Conservation (phyloP, 1,140 invertebrate genomes). For the Lucilia cuprina region DNA sequence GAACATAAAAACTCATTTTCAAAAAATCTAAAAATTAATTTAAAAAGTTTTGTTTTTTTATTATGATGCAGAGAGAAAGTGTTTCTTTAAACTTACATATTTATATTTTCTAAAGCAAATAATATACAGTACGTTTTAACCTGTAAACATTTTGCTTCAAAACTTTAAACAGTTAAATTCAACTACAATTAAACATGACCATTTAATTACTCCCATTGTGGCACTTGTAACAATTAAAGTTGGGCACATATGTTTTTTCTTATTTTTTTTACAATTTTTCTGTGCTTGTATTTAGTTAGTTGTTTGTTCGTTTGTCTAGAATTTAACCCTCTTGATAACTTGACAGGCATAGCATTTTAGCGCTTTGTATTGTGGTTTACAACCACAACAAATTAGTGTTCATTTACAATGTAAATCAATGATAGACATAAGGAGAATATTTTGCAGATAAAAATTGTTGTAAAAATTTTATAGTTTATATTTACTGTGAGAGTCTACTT, state of each 20-base stretch:
- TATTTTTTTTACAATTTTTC: neutral
- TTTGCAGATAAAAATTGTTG: no score
- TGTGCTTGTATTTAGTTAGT: neutral
- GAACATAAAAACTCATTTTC: no score
- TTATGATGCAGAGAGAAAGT: no score
- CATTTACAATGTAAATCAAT: neutral
- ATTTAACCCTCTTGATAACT: slow-evolving; percentile 2
- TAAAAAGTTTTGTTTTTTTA: no score
- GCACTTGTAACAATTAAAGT: slow-evolving; percentile 1
- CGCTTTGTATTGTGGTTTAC: neutral
- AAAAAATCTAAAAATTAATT: no score
- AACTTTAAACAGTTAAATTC: neutral
- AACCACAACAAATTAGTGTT: neutral
- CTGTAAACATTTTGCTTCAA: no score
- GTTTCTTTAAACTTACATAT: no score
- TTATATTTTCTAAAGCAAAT: no score
- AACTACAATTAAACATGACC: neutral
- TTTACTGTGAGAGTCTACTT: no score
- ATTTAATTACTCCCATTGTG: slow-evolving; percentile 6
- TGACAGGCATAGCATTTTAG: neutral
- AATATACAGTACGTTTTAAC: no score
- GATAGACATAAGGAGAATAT: no score
- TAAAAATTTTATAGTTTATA: no score
- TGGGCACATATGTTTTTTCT: neutral
- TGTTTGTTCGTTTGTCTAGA: neutral